Evolutionary conservation across 2,888 invertebrate genomes (phyloP).

Genomic region (Apamea crenata): DNA sequence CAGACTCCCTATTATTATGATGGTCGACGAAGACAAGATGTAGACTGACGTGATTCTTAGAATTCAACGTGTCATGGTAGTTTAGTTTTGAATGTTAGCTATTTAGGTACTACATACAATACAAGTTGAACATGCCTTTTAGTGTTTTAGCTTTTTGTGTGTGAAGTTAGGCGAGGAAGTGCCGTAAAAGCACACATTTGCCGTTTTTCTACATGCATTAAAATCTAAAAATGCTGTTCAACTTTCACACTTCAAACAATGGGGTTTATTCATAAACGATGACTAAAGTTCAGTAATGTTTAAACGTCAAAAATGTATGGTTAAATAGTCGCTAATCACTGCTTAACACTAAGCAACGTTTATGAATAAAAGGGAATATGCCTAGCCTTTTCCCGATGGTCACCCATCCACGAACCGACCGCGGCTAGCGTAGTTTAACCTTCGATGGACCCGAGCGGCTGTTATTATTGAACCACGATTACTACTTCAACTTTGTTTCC

Average conservation of each 20-base stretch:
- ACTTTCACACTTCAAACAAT: neutral
- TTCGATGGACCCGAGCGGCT: neutral
- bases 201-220: neutral
- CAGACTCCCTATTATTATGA: slow-evolving; percentile 14
- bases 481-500: neutral
- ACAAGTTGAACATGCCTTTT: neutral
- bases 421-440: neutral
- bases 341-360: no score
- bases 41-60: neutral
- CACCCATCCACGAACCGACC: neutral
- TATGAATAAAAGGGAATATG: no score
- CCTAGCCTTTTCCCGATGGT: neutral
- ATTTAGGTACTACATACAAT: neutral
- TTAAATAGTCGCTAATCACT: no score
- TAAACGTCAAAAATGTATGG: no score
- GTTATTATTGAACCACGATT: neutral
- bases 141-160: neutral
- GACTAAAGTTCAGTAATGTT: no score
- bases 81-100: neutral
- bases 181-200: neutral
- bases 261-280: no score
- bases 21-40: neutral
- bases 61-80: neutral
- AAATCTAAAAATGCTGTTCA: neutral
- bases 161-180: neutral